Percentiles rank a stretch among this genome's conserved stretches.
Conservation (phyloP, 2,797 vertebrate genomes). For the Simalia tracyae region DNA sequence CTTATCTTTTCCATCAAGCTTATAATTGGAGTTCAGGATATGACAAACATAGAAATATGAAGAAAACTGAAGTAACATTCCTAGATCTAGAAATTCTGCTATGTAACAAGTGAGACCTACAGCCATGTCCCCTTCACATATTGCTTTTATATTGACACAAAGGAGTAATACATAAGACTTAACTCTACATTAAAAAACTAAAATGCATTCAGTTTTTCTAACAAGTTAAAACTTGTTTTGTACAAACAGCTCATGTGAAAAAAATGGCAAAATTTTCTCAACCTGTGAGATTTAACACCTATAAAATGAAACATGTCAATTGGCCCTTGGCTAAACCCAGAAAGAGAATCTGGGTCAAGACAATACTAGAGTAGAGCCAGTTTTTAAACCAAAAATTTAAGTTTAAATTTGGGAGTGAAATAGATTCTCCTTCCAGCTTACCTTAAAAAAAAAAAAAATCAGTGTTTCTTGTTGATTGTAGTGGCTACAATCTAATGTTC, state of each 20-base stretch:
- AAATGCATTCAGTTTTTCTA: not conserved
- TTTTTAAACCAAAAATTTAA: not conserved
- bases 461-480: not conserved
- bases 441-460: not conserved
- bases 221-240: not conserved
- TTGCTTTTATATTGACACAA: not conserved
- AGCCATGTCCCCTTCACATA: not conserved
- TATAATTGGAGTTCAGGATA: not conserved
- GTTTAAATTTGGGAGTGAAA: not conserved
- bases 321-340: not conserved
- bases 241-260: not conserved
- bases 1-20: not conserved
- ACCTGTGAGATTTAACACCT: not conserved
- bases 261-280: constrained; percentile 1
- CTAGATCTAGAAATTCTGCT: not conserved
- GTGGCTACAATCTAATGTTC: not conserved
- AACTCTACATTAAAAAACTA: not conserved
- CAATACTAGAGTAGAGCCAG: not conserved
- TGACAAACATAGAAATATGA: not conserved
- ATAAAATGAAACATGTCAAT: constrained; percentile 5
- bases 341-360: constrained; percentile 14
- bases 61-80: not conserved
- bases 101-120: not conserved
- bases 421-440: not conserved
- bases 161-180: not conserved